Evolutionary conservation across 2,113 vertebrate genomes (phyloP).

Genomic region (Gnathonemus echidnorhynchus): DNA sequence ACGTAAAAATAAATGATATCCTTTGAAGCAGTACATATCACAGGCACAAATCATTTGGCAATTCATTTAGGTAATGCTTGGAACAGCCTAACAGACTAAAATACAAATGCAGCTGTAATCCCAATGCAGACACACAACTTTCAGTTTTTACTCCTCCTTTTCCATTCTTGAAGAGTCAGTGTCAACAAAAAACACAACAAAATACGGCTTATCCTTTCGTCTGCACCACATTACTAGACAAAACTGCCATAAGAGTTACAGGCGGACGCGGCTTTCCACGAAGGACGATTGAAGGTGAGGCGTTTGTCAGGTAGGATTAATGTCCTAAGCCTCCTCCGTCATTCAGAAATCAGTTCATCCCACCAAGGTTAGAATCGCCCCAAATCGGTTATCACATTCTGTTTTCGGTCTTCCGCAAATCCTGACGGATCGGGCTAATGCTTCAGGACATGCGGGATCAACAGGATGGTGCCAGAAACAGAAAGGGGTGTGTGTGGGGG

Average conservation of each 20-base stretch:
- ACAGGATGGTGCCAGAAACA: background rate
- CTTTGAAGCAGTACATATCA: background rate
- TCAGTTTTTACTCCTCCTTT: background rate
- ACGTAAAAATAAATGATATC: background rate
- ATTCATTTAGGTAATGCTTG: background rate
- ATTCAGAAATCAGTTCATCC: slow-evolving; percentile 6
- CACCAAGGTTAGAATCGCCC: background rate
- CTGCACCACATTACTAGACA: background rate
- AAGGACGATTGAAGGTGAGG: background rate
- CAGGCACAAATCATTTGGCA: background rate
- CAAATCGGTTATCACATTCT: background rate
- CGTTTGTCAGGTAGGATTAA: background rate
- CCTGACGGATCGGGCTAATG: background rate
- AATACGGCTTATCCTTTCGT: background rate
- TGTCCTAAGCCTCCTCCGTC: background rate
- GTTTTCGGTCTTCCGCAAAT: background rate
- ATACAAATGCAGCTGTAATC: background rate
- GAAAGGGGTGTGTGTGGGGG: background rate
- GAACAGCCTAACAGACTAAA: background rate
- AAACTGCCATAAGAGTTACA: background rate
- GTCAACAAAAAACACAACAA: background rate
- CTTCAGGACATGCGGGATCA: background rate
- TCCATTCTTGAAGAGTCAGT: background rate
- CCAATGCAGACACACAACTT: too few species aligned
- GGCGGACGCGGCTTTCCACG: background rate